Percentiles rank a stretch among this genome's conserved stretches.
Conservation (phyloP, 2,888 invertebrate species). For the Choreutis nemorana region DNA sequence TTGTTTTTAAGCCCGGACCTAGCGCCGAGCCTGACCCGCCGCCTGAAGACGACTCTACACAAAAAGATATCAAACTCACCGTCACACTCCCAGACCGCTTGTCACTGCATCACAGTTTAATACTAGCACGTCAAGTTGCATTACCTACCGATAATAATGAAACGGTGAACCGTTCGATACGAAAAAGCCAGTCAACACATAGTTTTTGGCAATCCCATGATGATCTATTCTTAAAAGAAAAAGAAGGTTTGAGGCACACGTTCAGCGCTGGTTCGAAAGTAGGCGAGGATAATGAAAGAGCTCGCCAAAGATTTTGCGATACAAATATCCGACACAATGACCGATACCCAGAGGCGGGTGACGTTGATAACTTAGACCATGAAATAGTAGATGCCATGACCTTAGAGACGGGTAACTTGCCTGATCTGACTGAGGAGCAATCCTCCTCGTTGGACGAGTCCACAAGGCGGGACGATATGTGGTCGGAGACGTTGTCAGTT, state of each 20-base stretch:
- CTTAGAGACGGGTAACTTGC: conserved; percentile 40
- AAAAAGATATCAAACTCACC: conserved; percentile 16
- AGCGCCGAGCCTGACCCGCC: conserved; percentile 17
- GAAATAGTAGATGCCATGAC: conserved; percentile 46
- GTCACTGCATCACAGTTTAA: conserved; percentile 34
- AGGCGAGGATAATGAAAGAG: conserved; percentile 15
- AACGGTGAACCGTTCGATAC: conserved; percentile 23
- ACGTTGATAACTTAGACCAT: conserved; percentile 43
- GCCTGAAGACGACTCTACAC: conserved; percentile 10
- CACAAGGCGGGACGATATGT: conserved; percentile 39
- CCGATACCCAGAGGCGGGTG: conserved; percentile 45
- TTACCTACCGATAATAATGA: conserved; percentile 23
- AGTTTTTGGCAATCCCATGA: conserved; percentile 18
- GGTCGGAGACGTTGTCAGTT: conserved; percentile 27
- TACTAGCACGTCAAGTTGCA: conserved; percentile 16
- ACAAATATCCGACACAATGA: conserved; percentile 55
- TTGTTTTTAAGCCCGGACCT: conserved; percentile 10
- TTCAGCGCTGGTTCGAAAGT: conserved; percentile 23
- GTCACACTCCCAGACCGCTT: conserved; percentile 14
- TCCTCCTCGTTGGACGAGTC: conserved; percentile 48
- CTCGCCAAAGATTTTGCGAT: conserved; percentile 28
- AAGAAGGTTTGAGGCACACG: conserved; percentile 19
- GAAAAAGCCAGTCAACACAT: conserved; percentile 33
- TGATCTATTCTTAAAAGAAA: conserved; percentile 4
- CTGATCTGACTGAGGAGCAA: conserved; percentile 46